These are phyloP conservation scores for Cheiracanthium punctorium DNA, from an alignment of 2,888 invertebrate genomes.

Conservation along the genomic window DNA sequence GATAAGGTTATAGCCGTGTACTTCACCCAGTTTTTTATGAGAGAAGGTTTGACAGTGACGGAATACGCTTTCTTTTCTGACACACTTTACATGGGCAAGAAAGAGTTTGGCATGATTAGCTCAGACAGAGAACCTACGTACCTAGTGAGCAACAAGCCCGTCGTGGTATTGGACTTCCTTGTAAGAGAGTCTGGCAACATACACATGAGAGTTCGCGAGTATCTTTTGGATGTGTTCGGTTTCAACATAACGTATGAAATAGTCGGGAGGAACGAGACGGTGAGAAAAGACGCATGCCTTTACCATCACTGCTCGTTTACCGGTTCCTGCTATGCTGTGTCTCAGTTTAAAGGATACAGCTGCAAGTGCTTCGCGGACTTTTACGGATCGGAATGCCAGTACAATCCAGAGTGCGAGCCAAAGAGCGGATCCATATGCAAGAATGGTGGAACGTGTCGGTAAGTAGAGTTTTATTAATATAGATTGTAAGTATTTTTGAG, in stretches of 20 bases:
- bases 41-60: conserved; percentile 72
- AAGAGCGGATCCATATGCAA: conserved; percentile 81
- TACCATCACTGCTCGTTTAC: conserved; percentile 88
- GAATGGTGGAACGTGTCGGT: conserved; percentile 91
- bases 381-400: conserved; percentile 86
- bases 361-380: conserved; percentile 89
- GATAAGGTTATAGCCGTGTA: conserved; percentile 85
- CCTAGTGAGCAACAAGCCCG: conserved; percentile 80
- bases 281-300: conserved; percentile 80
- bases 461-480: conserved; percentile 74
- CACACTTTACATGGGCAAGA: conserved; percentile 59
- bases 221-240: conserved; percentile 89
- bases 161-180: conserved; percentile 86
- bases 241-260: conserved; percentile 95
- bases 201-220: conserved; percentile 87
- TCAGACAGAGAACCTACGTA: conserved; percentile 73
- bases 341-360: conserved; percentile 84
- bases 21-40: conserved; percentile 89
- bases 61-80: conserved; percentile 75
- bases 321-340: conserved; percentile 86
- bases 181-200: conserved; percentile 80
- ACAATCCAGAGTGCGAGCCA: conserved; percentile 87
- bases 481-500: no score
- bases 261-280: conserved; percentile 76
- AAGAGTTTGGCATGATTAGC: conserved; percentile 62